Evolutionary conservation across 2,888 invertebrate genomes (phyloP), one percentile per base, ranked within the genome.

Genomic region (Thera obeliscata): DNA sequence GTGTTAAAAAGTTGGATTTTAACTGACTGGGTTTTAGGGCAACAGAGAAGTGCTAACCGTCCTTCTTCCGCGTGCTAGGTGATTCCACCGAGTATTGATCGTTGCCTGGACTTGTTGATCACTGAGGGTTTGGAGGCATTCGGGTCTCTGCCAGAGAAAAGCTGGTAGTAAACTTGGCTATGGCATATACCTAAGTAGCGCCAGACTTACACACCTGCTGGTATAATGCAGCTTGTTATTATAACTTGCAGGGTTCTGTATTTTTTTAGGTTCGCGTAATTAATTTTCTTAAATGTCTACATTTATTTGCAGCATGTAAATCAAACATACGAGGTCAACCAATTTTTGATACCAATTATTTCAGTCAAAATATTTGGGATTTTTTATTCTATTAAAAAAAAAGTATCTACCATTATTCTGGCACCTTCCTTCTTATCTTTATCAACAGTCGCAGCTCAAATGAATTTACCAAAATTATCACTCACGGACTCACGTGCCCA

Each of bases 81-180:
- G 85, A 81, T 83, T 88, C 81, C 74, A 74, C 76, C 83, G 77
- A 73, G 79, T 93, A 93, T 93, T 93, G 93, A 93, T 93, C 92
- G 93, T 78, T 78, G 89, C 89, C 92, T 90, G 88, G 90, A 93
- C 93, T 92, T 92, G 93, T 92, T 92, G 92, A 93, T 91, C 87
- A 82, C 84, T 70, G 76, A 79, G 82, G 83, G 66, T 49, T 66
- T 71, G 66, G 62, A 67, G 83, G 83, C 79, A 84, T 82, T 81
- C 82, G 79, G 82, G 83, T 81, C 81, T 82, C 73, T 75, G 69
- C 66, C 70, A 70, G 64, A 49, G 43, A 46, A 63, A 54, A 66
- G 50, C 52, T 54, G 43, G 48, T 60, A 70, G 71, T 70, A 61
- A 64, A 72, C 41, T 68, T 71, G 65, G 59, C 60, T 70, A 65